Percentiles rank a stretch among this genome's conserved stretches.
phyloP scores from a whole-genome alignment of 2,888 invertebrate species.

The Harpalus rubripes region DNA sequence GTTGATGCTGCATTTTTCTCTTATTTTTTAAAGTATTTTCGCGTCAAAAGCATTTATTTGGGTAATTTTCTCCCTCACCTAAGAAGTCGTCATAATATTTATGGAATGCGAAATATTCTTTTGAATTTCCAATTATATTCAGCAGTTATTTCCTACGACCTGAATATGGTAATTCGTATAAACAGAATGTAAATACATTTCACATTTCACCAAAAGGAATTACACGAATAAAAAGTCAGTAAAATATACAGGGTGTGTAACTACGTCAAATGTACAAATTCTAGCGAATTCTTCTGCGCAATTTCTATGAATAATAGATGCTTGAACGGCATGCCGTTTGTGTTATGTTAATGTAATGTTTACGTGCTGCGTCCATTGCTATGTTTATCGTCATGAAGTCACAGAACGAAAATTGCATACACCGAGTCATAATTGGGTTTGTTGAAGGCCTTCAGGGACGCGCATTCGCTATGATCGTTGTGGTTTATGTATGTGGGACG shows the following conservation, averaged over 20 bases:
- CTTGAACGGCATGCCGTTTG: conserved; percentile 26
- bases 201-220: background rate
- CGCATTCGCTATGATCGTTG: conserved; percentile 35
- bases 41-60: background rate
- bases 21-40: no score
- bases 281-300: conserved; percentile 23
- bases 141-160: background rate
- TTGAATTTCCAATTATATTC: conserved; percentile 7
- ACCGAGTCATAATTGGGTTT: conserved; percentile 38
- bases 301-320: conserved; percentile 49
- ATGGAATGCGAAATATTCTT: conserved; percentile 6
- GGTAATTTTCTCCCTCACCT: background rate
- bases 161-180: conserved; percentile 3
- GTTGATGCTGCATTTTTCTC: no score
- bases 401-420: conserved; percentile 33
- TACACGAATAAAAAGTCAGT: no score
- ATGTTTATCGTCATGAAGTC: conserved; percentile 23
- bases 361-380: conserved; percentile 8
- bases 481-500: conserved; percentile 41
- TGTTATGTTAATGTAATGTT: conserved; percentile 41
- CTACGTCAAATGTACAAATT: conserved; percentile 8
- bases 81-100: background rate
- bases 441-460: conserved; percentile 23
- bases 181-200: background rate
- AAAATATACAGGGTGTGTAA: no score